phyloP scores from a whole-genome alignment of 2,113 vertebrate genomes.

The Mixornis gularis region DNA sequence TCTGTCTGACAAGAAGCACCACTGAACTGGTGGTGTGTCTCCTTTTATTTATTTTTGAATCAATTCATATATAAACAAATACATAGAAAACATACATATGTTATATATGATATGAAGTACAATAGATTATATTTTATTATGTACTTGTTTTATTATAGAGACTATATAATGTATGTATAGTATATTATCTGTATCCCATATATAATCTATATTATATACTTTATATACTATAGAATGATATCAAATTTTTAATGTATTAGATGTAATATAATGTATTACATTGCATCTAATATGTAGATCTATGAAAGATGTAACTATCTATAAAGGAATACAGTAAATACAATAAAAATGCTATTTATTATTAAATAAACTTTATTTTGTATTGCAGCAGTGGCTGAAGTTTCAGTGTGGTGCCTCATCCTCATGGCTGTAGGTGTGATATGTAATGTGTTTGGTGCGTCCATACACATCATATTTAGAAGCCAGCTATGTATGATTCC shows the following conservation, averaged over 20 bases:
- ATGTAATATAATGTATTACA: neutral
- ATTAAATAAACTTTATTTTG: neutral
- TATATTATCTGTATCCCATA: neutral
- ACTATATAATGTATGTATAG: neutral
- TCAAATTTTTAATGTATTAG: neutral
- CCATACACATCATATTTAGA: neutral
- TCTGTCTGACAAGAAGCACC: neutral
- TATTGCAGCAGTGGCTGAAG: neutral
- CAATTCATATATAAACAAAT: neutral
- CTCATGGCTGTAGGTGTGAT: neutral
- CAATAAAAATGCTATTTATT: neutral
- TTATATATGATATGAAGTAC: neutral
- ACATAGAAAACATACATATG: neutral
- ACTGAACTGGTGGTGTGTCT: neutral
- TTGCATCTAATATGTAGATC: neutral
- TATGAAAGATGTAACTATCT: neutral
- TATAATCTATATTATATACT: neutral
- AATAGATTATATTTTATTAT: neutral
- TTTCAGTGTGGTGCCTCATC: neutral
- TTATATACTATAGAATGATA: neutral
- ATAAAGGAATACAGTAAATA: neutral
- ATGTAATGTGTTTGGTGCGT: neutral
- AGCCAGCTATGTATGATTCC: neutral
- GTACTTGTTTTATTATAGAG: neutral
- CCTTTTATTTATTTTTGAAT: neutral